Conservation (phyloP, 2,888 invertebrate genomes). For the Zygaena filipendulae region DNA sequence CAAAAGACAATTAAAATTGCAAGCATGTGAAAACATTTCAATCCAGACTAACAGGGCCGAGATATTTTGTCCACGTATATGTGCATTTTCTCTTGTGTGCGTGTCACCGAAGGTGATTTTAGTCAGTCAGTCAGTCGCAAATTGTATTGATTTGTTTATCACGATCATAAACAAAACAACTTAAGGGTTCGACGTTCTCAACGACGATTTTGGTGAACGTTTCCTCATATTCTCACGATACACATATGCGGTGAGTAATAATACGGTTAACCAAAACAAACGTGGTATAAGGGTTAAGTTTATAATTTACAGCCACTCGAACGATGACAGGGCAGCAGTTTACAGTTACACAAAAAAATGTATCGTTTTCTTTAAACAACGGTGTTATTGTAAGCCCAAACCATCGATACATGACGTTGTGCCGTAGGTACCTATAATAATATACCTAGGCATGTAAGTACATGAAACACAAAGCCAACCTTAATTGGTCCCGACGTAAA, state of each 20-base stretch:
- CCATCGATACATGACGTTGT: no score
- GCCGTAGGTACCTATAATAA: conserved; percentile 10
- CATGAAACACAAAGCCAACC: conserved; percentile 18
- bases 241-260: conserved; percentile 39
- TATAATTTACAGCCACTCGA: conserved; percentile 61
- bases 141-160: no score
- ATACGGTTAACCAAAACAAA: conserved; percentile 55
- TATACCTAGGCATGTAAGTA: conserved; percentile 18
- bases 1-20: no score
- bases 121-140: conserved; percentile 2
- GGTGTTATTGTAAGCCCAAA: conserved; percentile 25
- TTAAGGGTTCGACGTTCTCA: conserved; percentile 14
- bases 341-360: conserved; percentile 35
- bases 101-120: no score
- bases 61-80: no score
- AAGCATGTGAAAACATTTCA: no score
- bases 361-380: conserved; percentile 47
- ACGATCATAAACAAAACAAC: no score
- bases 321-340: conserved; percentile 44
- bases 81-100: no score
- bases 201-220: conserved; percentile 24
- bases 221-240: conserved; percentile 64
- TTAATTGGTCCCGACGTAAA: conserved; percentile 25
- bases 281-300: conserved; percentile 57
- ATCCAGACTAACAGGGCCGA: no score